Evolutionary conservation across 2,797 vertebrate genomes (phyloP).

Genomic region (Sebastes alutus): DNA sequence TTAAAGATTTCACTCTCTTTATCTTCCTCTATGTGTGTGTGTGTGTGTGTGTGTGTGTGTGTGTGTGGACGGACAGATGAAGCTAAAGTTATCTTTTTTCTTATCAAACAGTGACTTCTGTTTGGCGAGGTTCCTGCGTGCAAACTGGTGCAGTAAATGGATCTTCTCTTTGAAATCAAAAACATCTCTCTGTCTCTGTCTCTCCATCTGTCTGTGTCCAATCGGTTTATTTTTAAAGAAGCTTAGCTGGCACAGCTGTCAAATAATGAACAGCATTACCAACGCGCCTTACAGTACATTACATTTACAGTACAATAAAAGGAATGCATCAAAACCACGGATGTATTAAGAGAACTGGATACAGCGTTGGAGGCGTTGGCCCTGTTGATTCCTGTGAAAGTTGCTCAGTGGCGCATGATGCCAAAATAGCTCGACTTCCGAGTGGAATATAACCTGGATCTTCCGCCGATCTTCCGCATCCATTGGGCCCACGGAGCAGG

Average conservation of each 20-base stretch:
- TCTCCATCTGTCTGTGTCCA: conserved; percentile 16
- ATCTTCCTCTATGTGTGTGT: conserved; percentile 15
- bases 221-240: conserved; percentile 36
- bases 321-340: not conserved
- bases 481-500: too few relatives aligned
- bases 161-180: conserved; percentile 22
- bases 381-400: too few relatives aligned
- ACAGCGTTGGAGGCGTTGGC: too few relatives aligned
- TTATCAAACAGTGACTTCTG: conserved; percentile 36
- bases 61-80: conserved; percentile 33
- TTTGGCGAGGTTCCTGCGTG: not conserved
- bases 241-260: conserved; percentile 38
- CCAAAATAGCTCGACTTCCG: too few relatives aligned
- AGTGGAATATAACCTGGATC: too few relatives aligned
- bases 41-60: not conserved
- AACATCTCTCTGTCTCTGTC: conserved; percentile 4
- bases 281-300: conserved; percentile 14
- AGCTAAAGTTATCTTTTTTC: conserved; percentile 8
- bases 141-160: conserved; percentile 1
- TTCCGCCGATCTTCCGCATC: too few relatives aligned
- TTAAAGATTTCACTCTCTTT: conserved; percentile 72
- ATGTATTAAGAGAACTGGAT: too few relatives aligned
- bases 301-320: conserved; percentile 18
- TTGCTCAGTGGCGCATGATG: too few relatives aligned
- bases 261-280: conserved; percentile 27